Conservation (phyloP, 2,888 invertebrate species). For the Balanococcus diminutus region DNA sequence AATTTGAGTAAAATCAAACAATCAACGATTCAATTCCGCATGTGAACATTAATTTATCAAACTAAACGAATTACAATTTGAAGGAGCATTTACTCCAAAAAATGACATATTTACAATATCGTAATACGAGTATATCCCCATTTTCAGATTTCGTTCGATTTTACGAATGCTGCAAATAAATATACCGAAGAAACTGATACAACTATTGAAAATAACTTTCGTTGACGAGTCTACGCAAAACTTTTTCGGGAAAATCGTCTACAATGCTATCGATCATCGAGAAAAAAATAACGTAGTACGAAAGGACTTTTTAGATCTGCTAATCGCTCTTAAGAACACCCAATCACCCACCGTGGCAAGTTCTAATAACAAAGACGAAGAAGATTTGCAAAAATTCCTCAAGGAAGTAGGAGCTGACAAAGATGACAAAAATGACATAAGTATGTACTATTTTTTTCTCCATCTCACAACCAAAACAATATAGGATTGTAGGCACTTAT, state of each 20-base stretch:
- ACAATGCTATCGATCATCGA: neutral
- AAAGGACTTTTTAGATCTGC: slow-evolving; percentile 21
- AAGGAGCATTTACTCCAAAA: no score
- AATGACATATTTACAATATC: no score
- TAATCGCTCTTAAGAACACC: slow-evolving; percentile 5
- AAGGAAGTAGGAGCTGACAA: neutral
- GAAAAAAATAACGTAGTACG: neutral
- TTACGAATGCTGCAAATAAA: neutral
- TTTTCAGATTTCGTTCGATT: neutral
- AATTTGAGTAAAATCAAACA: no score
- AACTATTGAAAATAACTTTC: neutral
- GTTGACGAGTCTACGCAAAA: neutral
- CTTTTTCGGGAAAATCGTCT: neutral
- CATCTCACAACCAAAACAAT: no score
- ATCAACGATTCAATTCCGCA: no score
- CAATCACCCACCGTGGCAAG: neutral
- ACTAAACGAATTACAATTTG: no score
- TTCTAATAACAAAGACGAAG: neutral
- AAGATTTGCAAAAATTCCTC: neutral
- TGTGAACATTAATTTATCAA: no score
- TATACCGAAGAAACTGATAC: neutral
- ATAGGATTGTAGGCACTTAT: no score
- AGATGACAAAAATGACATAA: neutral
- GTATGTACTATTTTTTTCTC: neutral
- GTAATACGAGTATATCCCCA: no score